Conservation (phyloP, 2,113 vertebrate species). For the Prochilodus magdalenae region DNA sequence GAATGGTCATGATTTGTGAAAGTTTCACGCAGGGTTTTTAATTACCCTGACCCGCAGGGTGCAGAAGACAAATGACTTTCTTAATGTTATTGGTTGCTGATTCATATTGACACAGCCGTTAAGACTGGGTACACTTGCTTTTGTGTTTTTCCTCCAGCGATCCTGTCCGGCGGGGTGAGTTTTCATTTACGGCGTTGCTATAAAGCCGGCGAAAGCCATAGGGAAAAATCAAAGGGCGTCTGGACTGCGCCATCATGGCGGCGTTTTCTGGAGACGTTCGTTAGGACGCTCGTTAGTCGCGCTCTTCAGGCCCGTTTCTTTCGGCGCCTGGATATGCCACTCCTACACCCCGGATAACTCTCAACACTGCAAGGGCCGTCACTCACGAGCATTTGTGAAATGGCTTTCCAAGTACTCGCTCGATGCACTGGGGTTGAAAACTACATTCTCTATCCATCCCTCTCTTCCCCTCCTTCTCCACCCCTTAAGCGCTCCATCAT, state of each 20-base stretch:
- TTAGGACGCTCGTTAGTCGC: too few species aligned
- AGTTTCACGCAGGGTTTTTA: conserved; percentile 46
- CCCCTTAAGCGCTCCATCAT: conserved; percentile 76
- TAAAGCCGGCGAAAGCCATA: background rate
- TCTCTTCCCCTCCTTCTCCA: conserved; percentile 50
- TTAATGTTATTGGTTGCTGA: conserved; percentile 56
- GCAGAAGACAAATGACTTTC: conserved; percentile 52
- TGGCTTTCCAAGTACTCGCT: conserved; percentile 6
- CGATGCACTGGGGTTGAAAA: conserved; percentile 1
- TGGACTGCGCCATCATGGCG: too few species aligned
- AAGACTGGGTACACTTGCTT: background rate
- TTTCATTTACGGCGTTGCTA: background rate
- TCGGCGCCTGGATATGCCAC: too few species aligned
- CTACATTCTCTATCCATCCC: background rate
- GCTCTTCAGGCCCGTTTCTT: too few species aligned
- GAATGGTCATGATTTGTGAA: conserved; percentile 47
- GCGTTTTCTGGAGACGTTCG: too few species aligned
- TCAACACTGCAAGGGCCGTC: background rate
- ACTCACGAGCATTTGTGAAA: background rate
- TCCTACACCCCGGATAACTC: too few species aligned
- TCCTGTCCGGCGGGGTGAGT: background rate
- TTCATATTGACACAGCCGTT: conserved; percentile 45
- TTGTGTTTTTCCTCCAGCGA: background rate
- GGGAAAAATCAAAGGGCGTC: background rate
- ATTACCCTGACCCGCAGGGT: conserved; percentile 30